Conservation (phyloP, 2,113 vertebrate species). For the Brachypodius melanocephalos region DNA sequence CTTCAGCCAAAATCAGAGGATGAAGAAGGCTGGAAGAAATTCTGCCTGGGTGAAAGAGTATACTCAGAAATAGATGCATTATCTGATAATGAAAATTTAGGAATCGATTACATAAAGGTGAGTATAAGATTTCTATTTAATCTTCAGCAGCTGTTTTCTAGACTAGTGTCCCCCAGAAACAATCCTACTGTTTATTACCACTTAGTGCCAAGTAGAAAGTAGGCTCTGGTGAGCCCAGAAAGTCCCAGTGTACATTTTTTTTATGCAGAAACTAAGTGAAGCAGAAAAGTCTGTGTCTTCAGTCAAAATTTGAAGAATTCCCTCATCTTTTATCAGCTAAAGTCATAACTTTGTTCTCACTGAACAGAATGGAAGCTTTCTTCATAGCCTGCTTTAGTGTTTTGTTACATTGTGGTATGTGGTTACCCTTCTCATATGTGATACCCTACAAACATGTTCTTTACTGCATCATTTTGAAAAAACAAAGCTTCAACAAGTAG, state of each 20-base stretch:
- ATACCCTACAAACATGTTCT: neutral
- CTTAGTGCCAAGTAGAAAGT: neutral
- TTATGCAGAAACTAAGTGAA: neutral
- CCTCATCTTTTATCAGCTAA: neutral
- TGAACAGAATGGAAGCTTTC: neutral
- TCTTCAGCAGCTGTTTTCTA: neutral
- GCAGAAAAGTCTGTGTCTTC: neutral
- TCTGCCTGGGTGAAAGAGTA: conserved; percentile 88
- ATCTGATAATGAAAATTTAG: conserved; percentile 68
- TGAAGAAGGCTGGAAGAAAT: conserved; percentile 94
- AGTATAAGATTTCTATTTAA: neutral
- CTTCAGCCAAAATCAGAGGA: conserved; percentile 84
- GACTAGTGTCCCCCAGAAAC: neutral
- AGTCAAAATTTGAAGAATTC: neutral
- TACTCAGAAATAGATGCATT: conserved; percentile 67
- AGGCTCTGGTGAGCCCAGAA: neutral
- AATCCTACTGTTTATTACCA: neutral
- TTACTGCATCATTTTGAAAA: neutral
- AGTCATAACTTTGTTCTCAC: neutral
- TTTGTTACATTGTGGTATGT: neutral
- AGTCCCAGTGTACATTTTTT: neutral
- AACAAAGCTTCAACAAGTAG: neutral
- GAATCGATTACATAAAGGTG: conserved; percentile 90
- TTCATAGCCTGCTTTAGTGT: neutral
- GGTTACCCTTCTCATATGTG: neutral